phyloP scores from a whole-genome alignment of 2,113 vertebrate species.

The Lasiurus cinereus region DNA sequence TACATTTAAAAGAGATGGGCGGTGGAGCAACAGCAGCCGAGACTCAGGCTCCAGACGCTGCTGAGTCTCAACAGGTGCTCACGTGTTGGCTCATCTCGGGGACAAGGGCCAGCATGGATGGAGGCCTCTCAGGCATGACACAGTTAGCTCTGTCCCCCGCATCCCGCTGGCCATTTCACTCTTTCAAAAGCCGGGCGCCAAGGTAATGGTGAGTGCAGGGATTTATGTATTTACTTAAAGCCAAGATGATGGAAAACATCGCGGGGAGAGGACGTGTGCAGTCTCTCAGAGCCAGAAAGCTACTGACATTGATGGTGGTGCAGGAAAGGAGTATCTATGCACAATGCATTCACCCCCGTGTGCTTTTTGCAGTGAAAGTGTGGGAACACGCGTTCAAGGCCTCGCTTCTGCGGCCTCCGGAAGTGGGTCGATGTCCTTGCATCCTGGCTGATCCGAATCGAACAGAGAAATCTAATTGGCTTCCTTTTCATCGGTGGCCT shows the following conservation, averaged over 20 bases:
- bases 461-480: slow-evolving; percentile 32
- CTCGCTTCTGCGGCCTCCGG: slow-evolving; percentile 45
- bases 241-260: slow-evolving; percentile 65
- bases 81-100: background rate
- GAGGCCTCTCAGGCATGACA: background rate
- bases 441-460: slow-evolving; percentile 44
- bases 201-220: slow-evolving; percentile 56
- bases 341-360: slow-evolving; percentile 84
- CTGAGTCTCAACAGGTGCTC: background rate
- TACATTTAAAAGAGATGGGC: slow-evolving; percentile 68
- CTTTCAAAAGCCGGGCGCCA: slow-evolving; percentile 58
- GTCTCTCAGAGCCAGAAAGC: slow-evolving; percentile 66
- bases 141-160: slow-evolving; percentile 29
- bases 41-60: background rate
- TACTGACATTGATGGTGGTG: slow-evolving; percentile 73
- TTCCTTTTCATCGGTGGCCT: background rate
- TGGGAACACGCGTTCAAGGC: slow-evolving; percentile 58
- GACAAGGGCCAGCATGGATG: background rate
- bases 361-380: slow-evolving; percentile 78
- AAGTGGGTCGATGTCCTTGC: slow-evolving; percentile 69
- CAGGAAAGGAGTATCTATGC: slow-evolving; percentile 65
- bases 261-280: slow-evolving; percentile 72
- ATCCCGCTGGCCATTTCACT: slow-evolving; percentile 63
- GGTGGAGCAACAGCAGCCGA: background rate
- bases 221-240: slow-evolving; percentile 68